These are phyloP conservation scores for Neomonachus schauinslandi DNA, from an alignment of 2,113 vertebrate genomes.

Conservation along the genomic window DNA sequence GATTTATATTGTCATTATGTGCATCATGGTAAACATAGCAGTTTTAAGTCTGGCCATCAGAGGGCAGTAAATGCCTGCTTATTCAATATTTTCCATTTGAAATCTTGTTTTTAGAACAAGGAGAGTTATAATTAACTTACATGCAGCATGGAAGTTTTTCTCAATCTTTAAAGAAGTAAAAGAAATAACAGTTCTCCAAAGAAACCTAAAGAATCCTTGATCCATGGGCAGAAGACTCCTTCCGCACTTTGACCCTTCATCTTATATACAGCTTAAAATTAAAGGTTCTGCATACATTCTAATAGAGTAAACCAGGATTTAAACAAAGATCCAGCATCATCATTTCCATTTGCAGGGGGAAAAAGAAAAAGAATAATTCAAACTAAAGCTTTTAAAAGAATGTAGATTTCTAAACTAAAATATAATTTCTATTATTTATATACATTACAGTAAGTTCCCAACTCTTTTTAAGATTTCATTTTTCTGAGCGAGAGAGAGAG, in stretches of 20 bases:
- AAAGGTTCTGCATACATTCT: conserved; percentile 14
- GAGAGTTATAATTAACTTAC: not conserved
- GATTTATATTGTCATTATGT: not conserved
- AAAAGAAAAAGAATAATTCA: not conserved
- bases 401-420: conserved; percentile 10
- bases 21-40: not conserved
- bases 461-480: not conserved
- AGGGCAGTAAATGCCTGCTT: conserved; percentile 82
- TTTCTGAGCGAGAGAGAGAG: not conserved
- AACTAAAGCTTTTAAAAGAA: not conserved
- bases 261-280: not conserved
- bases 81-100: conserved; percentile 35
- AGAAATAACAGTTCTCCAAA: not conserved
- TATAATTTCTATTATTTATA: not conserved
- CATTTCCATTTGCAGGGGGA: not conserved
- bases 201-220: not conserved
- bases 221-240: not conserved
- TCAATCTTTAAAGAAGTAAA: conserved; percentile 5
- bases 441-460: not conserved
- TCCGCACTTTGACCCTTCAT: not conserved
- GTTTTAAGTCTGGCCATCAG: conserved; percentile 79
- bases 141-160: not conserved
- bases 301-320: not conserved
- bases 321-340: not conserved
- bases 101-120: not conserved